Percentiles rank a stretch among this genome's conserved stretches.
Conservation (phyloP, 2,888 invertebrate genomes). For the Melinaea menophilus region DNA sequence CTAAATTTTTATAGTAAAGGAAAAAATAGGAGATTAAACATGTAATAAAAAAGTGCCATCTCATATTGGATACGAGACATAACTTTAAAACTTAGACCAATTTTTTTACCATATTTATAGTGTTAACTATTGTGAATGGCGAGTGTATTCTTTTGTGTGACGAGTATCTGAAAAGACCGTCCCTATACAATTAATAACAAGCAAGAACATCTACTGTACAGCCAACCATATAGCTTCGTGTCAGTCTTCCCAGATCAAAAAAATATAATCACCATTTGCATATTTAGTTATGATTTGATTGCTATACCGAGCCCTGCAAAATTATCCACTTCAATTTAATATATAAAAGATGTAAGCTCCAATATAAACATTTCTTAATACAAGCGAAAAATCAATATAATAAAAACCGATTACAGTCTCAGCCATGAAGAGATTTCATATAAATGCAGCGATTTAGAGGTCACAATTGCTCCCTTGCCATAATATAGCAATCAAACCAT, state of each 20-base stretch:
- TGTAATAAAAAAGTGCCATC: conserved; percentile 20
- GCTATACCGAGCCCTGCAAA: conserved; percentile 31
- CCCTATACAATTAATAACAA: conserved; percentile 60
- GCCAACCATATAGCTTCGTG: conserved; percentile 61
- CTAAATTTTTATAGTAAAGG: conserved; percentile 41
- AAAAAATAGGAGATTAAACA: conserved; percentile 26
- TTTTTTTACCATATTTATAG: conserved; percentile 56
- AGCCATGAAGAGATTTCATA: no score
- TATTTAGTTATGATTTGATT: conserved; percentile 42
- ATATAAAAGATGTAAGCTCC: background rate
- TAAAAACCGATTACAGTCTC: no score
- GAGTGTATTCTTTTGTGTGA: conserved; percentile 41
- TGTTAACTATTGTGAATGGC: conserved; percentile 57
- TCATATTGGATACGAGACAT: conserved; percentile 37
- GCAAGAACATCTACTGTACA: conserved; percentile 71
- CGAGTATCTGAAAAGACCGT: conserved; percentile 25
- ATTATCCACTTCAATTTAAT: background rate
- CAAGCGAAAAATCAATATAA: no score
- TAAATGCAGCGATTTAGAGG: background rate
- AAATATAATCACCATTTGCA: conserved; percentile 46
- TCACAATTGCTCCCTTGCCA: background rate
- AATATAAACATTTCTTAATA: no score
- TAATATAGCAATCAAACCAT: conserved; percentile 46
- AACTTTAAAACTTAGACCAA: conserved; percentile 56
- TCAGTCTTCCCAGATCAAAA: conserved; percentile 43